A percentile compares a stretch with the other conserved stretches of the same genome.
These are phyloP conservation scores for Tonatia bakeri DNA, from an alignment of 2,113 vertebrate genomes.

Conservation along the genomic window DNA sequence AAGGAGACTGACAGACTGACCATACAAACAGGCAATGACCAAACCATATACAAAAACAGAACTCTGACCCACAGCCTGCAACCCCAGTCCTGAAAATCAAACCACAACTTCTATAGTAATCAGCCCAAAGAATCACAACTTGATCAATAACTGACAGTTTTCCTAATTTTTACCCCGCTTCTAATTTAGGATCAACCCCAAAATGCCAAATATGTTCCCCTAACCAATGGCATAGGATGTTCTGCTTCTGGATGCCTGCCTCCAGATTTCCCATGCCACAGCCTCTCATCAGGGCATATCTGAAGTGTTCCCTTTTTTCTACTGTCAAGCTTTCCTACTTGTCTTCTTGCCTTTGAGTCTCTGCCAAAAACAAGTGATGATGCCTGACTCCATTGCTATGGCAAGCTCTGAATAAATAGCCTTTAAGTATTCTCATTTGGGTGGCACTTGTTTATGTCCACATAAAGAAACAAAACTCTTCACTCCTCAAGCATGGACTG, in stretches of 20 bases:
- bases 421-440: not conserved
- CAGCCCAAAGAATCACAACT: not conserved
- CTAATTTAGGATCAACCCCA: not conserved
- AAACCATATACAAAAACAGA: conserved; percentile 5
- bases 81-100: not conserved
- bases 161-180: not conserved
- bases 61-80: not conserved
- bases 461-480: not conserved
- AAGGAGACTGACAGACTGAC: not conserved
- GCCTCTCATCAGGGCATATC: not conserved
- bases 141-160: not conserved
- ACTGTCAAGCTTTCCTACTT: not conserved
- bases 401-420: not conserved
- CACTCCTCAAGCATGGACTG: not conserved
- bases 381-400: not conserved
- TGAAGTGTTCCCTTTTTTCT: not conserved
- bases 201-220: not conserved
- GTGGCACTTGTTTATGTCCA: not conserved
- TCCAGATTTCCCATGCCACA: not conserved
- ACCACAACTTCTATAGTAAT: not conserved
- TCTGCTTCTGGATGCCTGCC: not conserved
- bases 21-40: not conserved
- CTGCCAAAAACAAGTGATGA: not conserved
- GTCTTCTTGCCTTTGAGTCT: not conserved
- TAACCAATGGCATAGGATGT: not conserved